phyloP scores from a whole-genome alignment of 2,113 vertebrate species.

The Romanogobio albipinnatus region DNA sequence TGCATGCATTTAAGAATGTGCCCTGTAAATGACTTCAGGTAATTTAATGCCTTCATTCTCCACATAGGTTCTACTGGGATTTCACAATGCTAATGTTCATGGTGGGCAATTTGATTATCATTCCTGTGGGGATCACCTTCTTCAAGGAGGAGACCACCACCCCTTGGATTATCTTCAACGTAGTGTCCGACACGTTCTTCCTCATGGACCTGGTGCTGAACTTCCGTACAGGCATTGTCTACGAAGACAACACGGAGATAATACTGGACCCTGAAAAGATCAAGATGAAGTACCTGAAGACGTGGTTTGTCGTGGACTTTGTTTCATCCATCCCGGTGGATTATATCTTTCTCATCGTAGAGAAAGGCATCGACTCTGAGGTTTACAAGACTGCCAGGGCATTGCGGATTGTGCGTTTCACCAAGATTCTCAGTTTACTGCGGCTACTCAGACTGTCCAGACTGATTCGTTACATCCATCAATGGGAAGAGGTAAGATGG shows the following conservation, averaged over 20 bases:
- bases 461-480: slow-evolving; percentile 96
- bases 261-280: slow-evolving; percentile 95
- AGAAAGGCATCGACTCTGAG: slow-evolving; percentile 97
- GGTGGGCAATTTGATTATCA: slow-evolving; percentile 99
- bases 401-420: slow-evolving; percentile 94
- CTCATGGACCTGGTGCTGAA: slow-evolving; percentile 97
- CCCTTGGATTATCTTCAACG: slow-evolving; percentile 98
- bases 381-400: slow-evolving; percentile 96
- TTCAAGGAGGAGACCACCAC: slow-evolving; percentile 98
- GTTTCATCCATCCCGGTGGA: slow-evolving; percentile 98
- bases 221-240: slow-evolving; percentile 96
- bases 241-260: slow-evolving; percentile 98
- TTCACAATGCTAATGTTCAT: slow-evolving; percentile 98
- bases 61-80: slow-evolving; percentile 96
- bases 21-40: neutral
- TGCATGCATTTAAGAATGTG: neutral
- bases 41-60: neutral
- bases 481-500: slow-evolving; percentile 89
- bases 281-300: slow-evolving; percentile 94
- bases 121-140: slow-evolving; percentile 98
- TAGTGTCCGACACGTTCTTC: slow-evolving; percentile 98
- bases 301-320: slow-evolving; percentile 98
- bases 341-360: slow-evolving; percentile 99
- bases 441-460: slow-evolving; percentile 89
- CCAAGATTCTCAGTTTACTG: slow-evolving; percentile 93